Evolutionary conservation across 37 sponge, comb jelly and placozoan species (phyloP).

Genomic region (Dysidea cf. avara): DNA sequence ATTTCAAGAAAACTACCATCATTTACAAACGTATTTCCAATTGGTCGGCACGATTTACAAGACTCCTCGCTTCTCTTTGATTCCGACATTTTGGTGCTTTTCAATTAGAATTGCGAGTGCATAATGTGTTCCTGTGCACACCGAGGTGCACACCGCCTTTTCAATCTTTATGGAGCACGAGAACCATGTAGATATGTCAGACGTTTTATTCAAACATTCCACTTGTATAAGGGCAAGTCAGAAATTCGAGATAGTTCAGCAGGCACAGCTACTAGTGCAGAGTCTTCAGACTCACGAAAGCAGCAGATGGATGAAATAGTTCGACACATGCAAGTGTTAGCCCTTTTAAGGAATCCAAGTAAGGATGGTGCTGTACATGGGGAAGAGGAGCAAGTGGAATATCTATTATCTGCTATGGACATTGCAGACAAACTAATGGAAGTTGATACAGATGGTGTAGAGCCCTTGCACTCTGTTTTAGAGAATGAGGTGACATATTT

Average conservation of each 20-base stretch:
- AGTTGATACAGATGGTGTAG: background rate
- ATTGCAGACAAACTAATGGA: background rate
- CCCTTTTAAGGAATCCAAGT: background rate
- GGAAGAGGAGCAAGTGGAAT: background rate
- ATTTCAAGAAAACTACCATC: slow-evolving; percentile 87
- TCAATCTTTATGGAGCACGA: no score
- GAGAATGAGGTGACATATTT: background rate
- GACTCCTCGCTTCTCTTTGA: background rate
- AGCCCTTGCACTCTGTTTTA: background rate
- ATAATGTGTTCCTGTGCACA: no score
- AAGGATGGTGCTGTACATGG: background rate
- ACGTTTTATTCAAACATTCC: no score
- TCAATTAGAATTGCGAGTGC: no score
- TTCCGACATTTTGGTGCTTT: background rate
- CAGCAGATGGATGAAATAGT: background rate
- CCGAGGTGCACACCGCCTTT: background rate
- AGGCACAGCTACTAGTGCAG: no score
- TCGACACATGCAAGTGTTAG: slow-evolving; percentile 7
- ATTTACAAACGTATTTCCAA: slow-evolving; percentile 74
- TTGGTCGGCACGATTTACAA: no score
- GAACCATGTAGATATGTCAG: no score
- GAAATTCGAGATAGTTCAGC: no score
- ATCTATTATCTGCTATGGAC: background rate
- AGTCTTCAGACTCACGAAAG: no score
- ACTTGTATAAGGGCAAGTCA: background rate